phyloP scores from a whole-genome alignment of 2,797 vertebrate species.

The Galaxias olidus region DNA sequence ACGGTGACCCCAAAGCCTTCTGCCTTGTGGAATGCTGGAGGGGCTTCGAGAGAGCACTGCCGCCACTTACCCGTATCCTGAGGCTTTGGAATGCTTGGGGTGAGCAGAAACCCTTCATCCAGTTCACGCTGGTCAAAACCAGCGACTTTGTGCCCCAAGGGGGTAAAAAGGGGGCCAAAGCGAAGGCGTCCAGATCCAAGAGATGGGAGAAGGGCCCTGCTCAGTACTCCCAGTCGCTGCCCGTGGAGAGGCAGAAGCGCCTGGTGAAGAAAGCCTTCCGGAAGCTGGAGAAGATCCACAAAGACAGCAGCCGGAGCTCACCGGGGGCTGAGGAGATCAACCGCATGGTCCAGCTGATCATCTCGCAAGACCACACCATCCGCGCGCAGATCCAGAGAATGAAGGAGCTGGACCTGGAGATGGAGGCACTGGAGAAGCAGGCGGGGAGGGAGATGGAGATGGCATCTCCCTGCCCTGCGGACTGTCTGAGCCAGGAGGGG shows the following conservation, averaged over 20 bases:
- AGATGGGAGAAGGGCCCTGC: constrained; percentile 78
- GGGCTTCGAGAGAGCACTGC: constrained; percentile 88
- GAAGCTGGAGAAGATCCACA: constrained; percentile 91
- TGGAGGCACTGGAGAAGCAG: constrained; percentile 79
- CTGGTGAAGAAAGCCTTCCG: constrained; percentile 95
- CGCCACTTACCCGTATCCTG: constrained; percentile 89
- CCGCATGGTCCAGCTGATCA: constrained; percentile 87
- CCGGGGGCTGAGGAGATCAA: constrained; percentile 82
- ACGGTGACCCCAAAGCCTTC: constrained; percentile 88
- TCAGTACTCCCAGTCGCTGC: constrained; percentile 81
- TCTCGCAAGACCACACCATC: constrained; percentile 92
- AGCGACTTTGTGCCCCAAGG: constrained; percentile 84
- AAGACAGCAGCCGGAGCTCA: constrained; percentile 61
- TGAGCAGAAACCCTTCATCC: constrained; percentile 85
- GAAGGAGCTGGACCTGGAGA: constrained; percentile 85
- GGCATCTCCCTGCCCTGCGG: too few relatives aligned
- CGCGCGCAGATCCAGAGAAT: constrained; percentile 88
- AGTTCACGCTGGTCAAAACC: constrained; percentile 87
- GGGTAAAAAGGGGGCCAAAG: constrained; percentile 68
- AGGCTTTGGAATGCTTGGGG: constrained; percentile 95
- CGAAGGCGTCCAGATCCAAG: constrained; percentile 70
- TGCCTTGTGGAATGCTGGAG: constrained; percentile 94
- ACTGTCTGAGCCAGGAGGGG: constrained; percentile 29
- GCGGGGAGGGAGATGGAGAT: constrained; percentile 44
- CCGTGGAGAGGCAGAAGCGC: constrained; percentile 88